phyloP scores from a whole-genome alignment of 2,888 invertebrate genomes.

The Ectemnius lituratus region DNA sequence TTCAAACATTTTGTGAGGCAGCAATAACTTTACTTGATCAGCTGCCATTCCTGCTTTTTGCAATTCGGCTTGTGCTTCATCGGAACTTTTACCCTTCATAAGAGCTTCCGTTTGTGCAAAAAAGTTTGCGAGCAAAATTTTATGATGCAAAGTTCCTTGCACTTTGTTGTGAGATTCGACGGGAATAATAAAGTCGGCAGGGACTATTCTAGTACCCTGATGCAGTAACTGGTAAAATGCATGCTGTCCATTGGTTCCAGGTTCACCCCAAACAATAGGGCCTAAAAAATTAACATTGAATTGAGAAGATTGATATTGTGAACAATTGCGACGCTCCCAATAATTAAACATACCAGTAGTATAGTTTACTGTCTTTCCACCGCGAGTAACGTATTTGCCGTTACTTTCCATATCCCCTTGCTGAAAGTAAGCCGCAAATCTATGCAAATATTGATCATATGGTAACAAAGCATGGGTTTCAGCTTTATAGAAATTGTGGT shows the following conservation, averaged over 20 bases:
- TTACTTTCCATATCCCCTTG: conserved; percentile 99
- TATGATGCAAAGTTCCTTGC: conserved; percentile 90
- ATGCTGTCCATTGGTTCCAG: conserved; percentile 99
- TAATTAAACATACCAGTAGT: conserved; percentile 76
- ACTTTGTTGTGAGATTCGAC: conserved; percentile 91
- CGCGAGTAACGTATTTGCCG: conserved; percentile 93
- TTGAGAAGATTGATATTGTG: neutral
- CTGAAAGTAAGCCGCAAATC: conserved; percentile 99
- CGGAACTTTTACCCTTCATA: conserved; percentile 87
- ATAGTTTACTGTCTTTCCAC: conserved; percentile 81
- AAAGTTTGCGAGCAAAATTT: conserved; percentile 97
- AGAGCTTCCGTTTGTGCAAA: conserved; percentile 99
- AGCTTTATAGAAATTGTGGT: conserved; percentile 95
- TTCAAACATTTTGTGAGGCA: conserved; percentile 97
- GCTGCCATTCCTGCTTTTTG: conserved; percentile 87
- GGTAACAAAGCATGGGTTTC: conserved; percentile 98
- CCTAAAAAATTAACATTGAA: conserved; percentile 57
- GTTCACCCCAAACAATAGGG: conserved; percentile 92
- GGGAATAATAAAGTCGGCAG: conserved; percentile 97
- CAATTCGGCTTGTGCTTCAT: conserved; percentile 89
- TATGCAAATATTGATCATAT: conserved; percentile 98
- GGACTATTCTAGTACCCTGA: conserved; percentile 94
- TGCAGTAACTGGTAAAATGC: conserved; percentile 99
- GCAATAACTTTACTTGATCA: conserved; percentile 86
- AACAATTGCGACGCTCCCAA: neutral